A percentile compares a stretch with the other conserved stretches of the same genome.
phyloP scores from a whole-genome alignment of 2,888 invertebrate genomes.

The Hartigia nigra region DNA sequence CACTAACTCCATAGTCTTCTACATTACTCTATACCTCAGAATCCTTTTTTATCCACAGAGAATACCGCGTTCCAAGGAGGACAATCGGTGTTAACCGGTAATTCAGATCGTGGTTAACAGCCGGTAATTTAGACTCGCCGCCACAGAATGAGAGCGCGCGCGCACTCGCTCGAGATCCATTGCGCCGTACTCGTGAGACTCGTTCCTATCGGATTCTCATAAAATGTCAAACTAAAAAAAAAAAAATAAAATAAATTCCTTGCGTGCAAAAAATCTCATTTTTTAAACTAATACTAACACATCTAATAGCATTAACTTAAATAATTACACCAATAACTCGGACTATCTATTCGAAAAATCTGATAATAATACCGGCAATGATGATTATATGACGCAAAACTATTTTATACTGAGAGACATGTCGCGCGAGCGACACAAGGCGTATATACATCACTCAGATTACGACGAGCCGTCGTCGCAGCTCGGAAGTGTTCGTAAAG shows the following conservation, averaged over 20 bases:
- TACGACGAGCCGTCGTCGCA: neutral
- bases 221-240: neutral
- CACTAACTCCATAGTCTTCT: constrained; percentile 29
- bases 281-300: neutral
- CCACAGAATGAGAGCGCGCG: constrained; percentile 25
- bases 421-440: neutral
- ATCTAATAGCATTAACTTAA: neutral
- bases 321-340: too few relatives aligned
- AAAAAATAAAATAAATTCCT: neutral
- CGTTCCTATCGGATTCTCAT: constrained; percentile 19
- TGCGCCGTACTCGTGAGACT: constrained; percentile 41
- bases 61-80: constrained; percentile 38
- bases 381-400: neutral
- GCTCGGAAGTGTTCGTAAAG: constrained; percentile 21
- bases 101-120: constrained; percentile 48
- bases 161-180: constrained; percentile 34
- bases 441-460: neutral
- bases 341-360: too few relatives aligned
- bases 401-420: neutral
- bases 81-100: constrained; percentile 50
- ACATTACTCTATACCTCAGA: neutral
- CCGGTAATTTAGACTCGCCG: constrained; percentile 41
- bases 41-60: constrained; percentile 3
- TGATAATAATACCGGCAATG: neutral
- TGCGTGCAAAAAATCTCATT: neutral